A percentile compares a stretch with the other conserved stretches of the same genome.
phyloP scores from a whole-genome alignment of 1,140 invertebrate species.

The Lanistes nyassanus region DNA sequence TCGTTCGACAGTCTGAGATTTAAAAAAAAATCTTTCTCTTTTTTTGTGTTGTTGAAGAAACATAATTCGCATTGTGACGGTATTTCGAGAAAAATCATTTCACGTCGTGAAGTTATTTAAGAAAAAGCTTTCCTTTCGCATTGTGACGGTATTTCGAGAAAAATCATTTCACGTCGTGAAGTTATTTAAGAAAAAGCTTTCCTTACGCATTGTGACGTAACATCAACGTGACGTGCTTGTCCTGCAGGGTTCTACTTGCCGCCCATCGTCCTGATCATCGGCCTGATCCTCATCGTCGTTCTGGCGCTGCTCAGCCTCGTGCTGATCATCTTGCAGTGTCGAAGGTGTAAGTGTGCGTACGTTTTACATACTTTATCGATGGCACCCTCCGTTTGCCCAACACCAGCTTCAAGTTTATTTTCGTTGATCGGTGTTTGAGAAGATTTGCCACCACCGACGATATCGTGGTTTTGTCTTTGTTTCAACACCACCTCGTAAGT shows the following conservation, averaged over 20 bases:
- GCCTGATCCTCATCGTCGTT: slow-evolving; percentile 16
- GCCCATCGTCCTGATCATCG: slow-evolving; percentile 16
- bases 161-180: no score
- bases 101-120: no score
- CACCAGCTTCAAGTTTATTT: background rate
- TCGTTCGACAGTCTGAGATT: no score
- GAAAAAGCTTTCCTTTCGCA: no score
- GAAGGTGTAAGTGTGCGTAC: slow-evolving; percentile 11
- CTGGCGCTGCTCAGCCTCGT: slow-evolving; percentile 19
- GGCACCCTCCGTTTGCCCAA: background rate
- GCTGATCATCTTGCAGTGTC: slow-evolving; percentile 20
- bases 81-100: no score
- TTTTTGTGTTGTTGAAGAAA: no score
- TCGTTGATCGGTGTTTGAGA: background rate
- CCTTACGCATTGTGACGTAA: background rate
- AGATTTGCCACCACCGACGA: background rate
- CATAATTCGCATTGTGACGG: no score
- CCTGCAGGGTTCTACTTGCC: slow-evolving; percentile 17
- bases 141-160: no score
- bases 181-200: no score
- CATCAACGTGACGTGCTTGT: background rate
- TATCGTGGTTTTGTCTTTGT: background rate
- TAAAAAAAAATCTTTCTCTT: no score
- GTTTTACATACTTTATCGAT: background rate
- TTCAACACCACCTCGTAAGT: no score